These are phyloP conservation scores for Telenomus remus DNA, from an alignment of 1,140 invertebrate species.

Conservation along the genomic window DNA sequence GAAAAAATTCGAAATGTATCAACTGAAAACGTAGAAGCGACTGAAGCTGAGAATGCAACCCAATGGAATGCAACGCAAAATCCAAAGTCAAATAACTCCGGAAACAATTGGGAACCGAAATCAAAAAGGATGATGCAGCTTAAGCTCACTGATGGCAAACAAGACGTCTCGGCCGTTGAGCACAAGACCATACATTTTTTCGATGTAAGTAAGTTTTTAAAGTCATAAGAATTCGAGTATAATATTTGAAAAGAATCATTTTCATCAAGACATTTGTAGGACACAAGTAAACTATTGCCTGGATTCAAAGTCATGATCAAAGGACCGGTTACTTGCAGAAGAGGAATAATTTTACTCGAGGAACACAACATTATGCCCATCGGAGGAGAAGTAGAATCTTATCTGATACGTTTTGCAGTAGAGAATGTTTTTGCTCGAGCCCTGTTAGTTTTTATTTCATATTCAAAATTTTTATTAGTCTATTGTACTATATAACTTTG, in stretches of 20 bases:
- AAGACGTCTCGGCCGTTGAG: constrained; percentile 83
- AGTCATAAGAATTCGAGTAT: neutral
- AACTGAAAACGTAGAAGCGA: constrained; percentile 75
- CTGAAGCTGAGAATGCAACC: constrained; percentile 69
- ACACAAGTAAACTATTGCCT: constrained; percentile 58
- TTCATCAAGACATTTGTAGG: constrained; percentile 54
- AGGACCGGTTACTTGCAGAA: constrained; percentile 82
- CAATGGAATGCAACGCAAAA: constrained; percentile 15
- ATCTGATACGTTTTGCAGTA: constrained; percentile 78
- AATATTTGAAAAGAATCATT: constrained; percentile 3
- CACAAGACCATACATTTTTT: constrained; percentile 80
- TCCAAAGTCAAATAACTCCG: constrained; percentile 60
- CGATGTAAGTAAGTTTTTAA: constrained; percentile 56
- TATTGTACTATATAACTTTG: neutral
- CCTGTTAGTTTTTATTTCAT: constrained; percentile 70
- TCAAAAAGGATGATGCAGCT: constrained; percentile 82
- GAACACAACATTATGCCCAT: constrained; percentile 79
- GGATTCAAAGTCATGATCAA: constrained; percentile 75
- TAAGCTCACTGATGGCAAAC: constrained; percentile 85
- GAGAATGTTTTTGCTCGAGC: constrained; percentile 79
- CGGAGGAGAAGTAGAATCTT: constrained; percentile 84
- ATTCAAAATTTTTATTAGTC: neutral
- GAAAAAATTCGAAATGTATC: constrained; percentile 78
- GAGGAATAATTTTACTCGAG: constrained; percentile 82
- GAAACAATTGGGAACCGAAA: constrained; percentile 64